Percentiles rank a stretch among this genome's conserved stretches.
phyloP scores from a whole-genome alignment of 1,140 invertebrate genomes.

The Bombus balteatus region DNA sequence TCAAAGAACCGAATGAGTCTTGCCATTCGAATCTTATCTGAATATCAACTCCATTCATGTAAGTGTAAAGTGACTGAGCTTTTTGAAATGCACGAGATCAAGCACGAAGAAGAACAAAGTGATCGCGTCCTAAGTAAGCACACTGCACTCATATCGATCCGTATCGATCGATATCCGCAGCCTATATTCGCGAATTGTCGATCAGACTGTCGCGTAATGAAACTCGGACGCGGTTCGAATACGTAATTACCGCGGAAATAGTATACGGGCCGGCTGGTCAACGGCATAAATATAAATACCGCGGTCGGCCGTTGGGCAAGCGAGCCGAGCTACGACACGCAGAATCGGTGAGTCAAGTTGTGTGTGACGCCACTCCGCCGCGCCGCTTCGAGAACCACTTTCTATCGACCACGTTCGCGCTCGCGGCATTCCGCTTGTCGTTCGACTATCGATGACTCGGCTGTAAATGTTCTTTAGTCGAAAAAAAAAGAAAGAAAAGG shows the following conservation, averaged over 20 bases:
- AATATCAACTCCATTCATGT: background rate
- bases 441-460: constrained; percentile 22
- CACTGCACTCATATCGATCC: too few relatives aligned
- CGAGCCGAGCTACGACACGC: constrained; percentile 11
- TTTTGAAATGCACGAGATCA: background rate
- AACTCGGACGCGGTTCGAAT: constrained; percentile 37
- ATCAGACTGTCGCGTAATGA: constrained; percentile 24
- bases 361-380: constrained; percentile 31
- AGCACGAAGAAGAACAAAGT: background rate
- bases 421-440: constrained; percentile 39
- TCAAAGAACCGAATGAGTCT: background rate
- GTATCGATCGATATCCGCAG: background rate
- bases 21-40: background rate
- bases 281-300: constrained; percentile 56
- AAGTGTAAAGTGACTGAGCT: background rate
- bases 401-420: constrained; percentile 30
- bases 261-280: constrained; percentile 35
- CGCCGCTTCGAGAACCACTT: constrained; percentile 47
- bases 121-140: background rate
- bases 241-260: constrained; percentile 53
- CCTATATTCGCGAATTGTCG: constrained; percentile 7
- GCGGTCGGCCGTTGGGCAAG: constrained; percentile 30
- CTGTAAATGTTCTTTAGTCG: background rate
- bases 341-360: constrained; percentile 53
- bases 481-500: background rate